Conservation (phyloP, 1,140 invertebrate genomes). For the Phthorimaea operculella region DNA sequence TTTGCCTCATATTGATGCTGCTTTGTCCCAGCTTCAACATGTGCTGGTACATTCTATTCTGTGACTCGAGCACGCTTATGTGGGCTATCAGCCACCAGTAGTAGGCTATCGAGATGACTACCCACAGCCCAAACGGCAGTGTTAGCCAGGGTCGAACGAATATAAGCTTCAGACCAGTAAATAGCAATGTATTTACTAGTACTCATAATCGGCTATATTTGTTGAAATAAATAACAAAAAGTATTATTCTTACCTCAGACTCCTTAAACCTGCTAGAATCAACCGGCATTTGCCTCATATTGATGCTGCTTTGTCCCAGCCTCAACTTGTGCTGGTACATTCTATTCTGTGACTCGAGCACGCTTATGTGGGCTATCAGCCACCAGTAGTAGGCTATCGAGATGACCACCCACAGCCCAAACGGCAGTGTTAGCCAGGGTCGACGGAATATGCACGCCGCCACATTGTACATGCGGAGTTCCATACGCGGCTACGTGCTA, state of each 20-base stretch:
- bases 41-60: conserved; percentile 44
- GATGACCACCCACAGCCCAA: conserved; percentile 54
- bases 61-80: conserved; percentile 52
- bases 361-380: conserved; percentile 52
- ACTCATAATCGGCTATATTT: too few relatives aligned
- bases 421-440: conserved; percentile 58
- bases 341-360: conserved; percentile 58
- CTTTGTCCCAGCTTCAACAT: not conserved
- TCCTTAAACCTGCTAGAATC: conserved; percentile 37
- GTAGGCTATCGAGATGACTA: conserved; percentile 50
- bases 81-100: conserved; percentile 59
- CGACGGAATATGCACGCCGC: conserved; percentile 43
- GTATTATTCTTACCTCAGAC: conserved; percentile 49
- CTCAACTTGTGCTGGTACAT: conserved; percentile 14
- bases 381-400: conserved; percentile 59
- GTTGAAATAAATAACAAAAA: too few relatives aligned
- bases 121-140: conserved; percentile 52
- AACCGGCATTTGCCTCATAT: conserved; percentile 37
- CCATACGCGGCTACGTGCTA: not conserved
- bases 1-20: conserved; percentile 30
- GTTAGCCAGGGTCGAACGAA: conserved; percentile 64
- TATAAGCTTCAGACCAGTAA: too few relatives aligned
- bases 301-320: not conserved
- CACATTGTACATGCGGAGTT: not conserved
- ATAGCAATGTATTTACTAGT: too few relatives aligned